These are phyloP conservation scores for Lasioglossum malachurum DNA, from an alignment of 2,888 invertebrate species.

Conservation along the genomic window DNA sequence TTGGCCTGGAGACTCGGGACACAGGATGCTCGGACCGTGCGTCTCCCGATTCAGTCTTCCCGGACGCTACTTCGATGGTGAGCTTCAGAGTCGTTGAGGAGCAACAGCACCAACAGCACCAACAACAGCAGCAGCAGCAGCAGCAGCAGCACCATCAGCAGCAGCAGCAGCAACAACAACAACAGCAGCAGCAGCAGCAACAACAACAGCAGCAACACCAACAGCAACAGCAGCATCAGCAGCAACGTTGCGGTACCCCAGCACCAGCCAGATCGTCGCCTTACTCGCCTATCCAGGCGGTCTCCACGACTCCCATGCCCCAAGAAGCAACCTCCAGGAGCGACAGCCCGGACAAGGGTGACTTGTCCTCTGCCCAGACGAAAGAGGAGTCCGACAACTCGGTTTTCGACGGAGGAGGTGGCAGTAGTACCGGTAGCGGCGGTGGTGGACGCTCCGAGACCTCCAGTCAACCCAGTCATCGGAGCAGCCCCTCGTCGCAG, in stretches of 20 bases:
- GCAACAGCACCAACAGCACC: conserved; percentile 78
- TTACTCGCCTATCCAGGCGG: conserved; percentile 85
- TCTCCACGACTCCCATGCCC: conserved; percentile 82
- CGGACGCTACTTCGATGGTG: conserved; percentile 85
- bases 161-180: conserved; percentile 74
- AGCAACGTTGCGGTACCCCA: conserved; percentile 81
- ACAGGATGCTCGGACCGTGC: conserved; percentile 86
- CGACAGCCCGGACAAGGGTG: conserved; percentile 79
- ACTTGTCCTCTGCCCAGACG: conserved; percentile 80
- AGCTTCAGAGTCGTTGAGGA: conserved; percentile 80
- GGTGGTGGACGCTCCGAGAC: conserved; percentile 71
- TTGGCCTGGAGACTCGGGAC: conserved; percentile 75
- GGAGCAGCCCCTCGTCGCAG: conserved; percentile 82
- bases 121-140: conserved; percentile 76
- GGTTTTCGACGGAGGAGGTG: conserved; percentile 86
- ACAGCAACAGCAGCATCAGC: conserved; percentile 77
- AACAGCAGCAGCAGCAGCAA: conserved; percentile 79
- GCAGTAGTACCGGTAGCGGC: conserved; percentile 72
- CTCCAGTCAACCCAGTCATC: conserved; percentile 76
- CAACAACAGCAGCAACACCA: conserved; percentile 79
- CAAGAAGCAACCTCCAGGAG: conserved; percentile 78
- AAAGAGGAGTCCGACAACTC: conserved; percentile 86
- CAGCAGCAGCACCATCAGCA: conserved; percentile 80
- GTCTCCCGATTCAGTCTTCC: conserved; percentile 87
- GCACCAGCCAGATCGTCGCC: conserved; percentile 84